Base-by-base conservation (phyloP, 2,888 invertebrate genomes). In the Archips crataeganus region DNA sequence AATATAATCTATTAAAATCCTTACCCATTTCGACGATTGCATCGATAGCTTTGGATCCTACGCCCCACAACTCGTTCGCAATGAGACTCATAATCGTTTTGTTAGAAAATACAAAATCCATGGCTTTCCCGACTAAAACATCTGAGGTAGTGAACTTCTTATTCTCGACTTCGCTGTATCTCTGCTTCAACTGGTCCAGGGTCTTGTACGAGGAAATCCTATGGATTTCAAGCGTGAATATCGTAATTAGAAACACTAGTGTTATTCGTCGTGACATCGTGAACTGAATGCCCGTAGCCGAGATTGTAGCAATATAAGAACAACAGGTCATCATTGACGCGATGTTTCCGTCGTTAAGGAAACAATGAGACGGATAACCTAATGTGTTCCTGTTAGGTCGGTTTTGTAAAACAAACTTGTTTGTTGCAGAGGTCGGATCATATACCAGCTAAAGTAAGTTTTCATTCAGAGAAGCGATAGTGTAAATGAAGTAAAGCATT, bases 71-170 rank as follows among this genome's bases (percentile, higher is more conserved):
- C 65, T 93, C 92, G 49, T 88, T 81, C 0, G 93, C 93, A 2
- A 93, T 80, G 47, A 93, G 78, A 74, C 85, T 89, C 92, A 93
- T 92, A 6, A 93, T 77, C 0, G 92, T 91, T 77, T 82, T 87
- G 69, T 93, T 92, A 0, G 92, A 92, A 76, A 92, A 90, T 2
- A 92, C 85, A 4, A 92, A 90, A 75, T 93, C 90, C 87, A 93
- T 90, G 0, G 90, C 91, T 72, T 87, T 90, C 0, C 92, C 91
- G 1, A 92, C 89, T 9, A 89, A 73, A 0, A 79, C 75, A 62
- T 92, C 92, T 2, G 90, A 82, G 0, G 84, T 79, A 36, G 77
- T 86, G 57, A 85, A 85, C 0, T 81, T 74, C 2, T 88, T 85
- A 0, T 86, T 84, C 70, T 86, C 82, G 2, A 80, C 51, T 80